phyloP scores from a whole-genome alignment of 2,888 invertebrate species.

The Drosophila putrida region DNA sequence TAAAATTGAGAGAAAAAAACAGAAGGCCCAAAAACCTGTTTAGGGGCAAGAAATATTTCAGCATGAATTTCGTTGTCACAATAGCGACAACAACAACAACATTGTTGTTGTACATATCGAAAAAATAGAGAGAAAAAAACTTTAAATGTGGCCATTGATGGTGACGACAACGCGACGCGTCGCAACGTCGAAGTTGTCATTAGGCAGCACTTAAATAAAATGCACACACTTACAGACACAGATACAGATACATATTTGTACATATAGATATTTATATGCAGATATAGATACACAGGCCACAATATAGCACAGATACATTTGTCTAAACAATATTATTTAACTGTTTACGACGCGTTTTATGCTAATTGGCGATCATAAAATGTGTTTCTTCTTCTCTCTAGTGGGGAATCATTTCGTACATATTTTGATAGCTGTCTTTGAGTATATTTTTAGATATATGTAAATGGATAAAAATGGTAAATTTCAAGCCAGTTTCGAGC shows the following conservation, averaged over 20 bases:
- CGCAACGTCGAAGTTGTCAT: slow-evolving; percentile 64
- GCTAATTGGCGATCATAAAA: slow-evolving; percentile 74
- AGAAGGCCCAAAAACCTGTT: slow-evolving; percentile 63
- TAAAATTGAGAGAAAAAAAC: slow-evolving; percentile 29
- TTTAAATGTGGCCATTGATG: slow-evolving; percentile 52
- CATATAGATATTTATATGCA: slow-evolving; percentile 8
- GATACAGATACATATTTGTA: slow-evolving; percentile 17
- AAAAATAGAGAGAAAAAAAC: slow-evolving; percentile 2
- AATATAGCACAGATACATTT: slow-evolving; percentile 46
- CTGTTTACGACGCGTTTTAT: slow-evolving; percentile 78
- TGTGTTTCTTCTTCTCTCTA: slow-evolving; percentile 39
- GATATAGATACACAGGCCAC: neutral
- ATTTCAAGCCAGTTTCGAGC: slow-evolving; percentile 12
- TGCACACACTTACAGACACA: slow-evolving; percentile 37
- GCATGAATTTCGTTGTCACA: slow-evolving; percentile 80
- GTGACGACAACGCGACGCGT: slow-evolving; percentile 42
- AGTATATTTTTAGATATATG: slow-evolving; percentile 52
- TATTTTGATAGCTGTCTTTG: slow-evolving; percentile 47
- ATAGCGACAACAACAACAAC: slow-evolving; percentile 30
- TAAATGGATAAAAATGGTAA: slow-evolving; percentile 16
- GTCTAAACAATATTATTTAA: slow-evolving; percentile 77
- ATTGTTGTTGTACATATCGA: slow-evolving; percentile 28
- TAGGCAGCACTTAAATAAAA: slow-evolving; percentile 75
- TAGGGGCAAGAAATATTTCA: slow-evolving; percentile 69
- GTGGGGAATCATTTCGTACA: slow-evolving; percentile 38